phyloP scores from a whole-genome alignment of 2,888 invertebrate species.

The Synergus umbraculus region DNA sequence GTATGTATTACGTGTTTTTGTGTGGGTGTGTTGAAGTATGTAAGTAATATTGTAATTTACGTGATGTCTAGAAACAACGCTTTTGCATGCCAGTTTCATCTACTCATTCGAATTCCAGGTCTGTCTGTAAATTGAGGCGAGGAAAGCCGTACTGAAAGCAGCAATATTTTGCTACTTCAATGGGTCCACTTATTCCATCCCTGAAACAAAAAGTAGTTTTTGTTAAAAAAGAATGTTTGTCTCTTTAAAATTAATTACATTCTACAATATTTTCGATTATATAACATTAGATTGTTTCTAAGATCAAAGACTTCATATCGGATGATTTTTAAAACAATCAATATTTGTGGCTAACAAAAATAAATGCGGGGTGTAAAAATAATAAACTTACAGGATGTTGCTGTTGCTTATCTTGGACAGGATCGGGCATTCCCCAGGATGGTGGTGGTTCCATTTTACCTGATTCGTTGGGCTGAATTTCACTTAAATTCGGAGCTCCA shows the following conservation, averaged over 20 bases:
- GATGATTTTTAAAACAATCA: too few species aligned
- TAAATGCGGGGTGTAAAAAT: not conserved
- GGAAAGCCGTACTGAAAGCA: slow-evolving; percentile 52
- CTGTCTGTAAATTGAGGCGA: slow-evolving; percentile 58
- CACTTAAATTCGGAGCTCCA: slow-evolving; percentile 67
- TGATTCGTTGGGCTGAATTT: slow-evolving; percentile 70
- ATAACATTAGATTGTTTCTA: slow-evolving; percentile 7
- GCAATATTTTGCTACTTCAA: slow-evolving; percentile 56
- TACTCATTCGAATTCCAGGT: slow-evolving; percentile 62
- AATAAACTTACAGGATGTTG: slow-evolving; percentile 69
- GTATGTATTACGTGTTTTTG: slow-evolving; percentile 54
- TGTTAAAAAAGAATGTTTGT: not conserved
- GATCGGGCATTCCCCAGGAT: slow-evolving; percentile 73
- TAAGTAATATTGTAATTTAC: slow-evolving; percentile 63
- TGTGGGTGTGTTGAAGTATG: slow-evolving; percentile 53
- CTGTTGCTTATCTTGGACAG: slow-evolving; percentile 72
- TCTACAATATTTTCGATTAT: slow-evolving; percentile 24
- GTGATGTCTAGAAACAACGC: slow-evolving; percentile 64
- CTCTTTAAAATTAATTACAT: not conserved
- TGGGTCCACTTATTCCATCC: slow-evolving; percentile 81
- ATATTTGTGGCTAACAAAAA: too few species aligned
- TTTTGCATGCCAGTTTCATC: slow-evolving; percentile 61
- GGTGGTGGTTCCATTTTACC: slow-evolving; percentile 71
- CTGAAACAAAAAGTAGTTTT: slow-evolving; percentile 70
- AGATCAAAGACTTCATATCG: too few species aligned